Evolutionary conservation across 2,888 invertebrate species (phyloP).

Genomic region (Euplexia lucipara): DNA sequence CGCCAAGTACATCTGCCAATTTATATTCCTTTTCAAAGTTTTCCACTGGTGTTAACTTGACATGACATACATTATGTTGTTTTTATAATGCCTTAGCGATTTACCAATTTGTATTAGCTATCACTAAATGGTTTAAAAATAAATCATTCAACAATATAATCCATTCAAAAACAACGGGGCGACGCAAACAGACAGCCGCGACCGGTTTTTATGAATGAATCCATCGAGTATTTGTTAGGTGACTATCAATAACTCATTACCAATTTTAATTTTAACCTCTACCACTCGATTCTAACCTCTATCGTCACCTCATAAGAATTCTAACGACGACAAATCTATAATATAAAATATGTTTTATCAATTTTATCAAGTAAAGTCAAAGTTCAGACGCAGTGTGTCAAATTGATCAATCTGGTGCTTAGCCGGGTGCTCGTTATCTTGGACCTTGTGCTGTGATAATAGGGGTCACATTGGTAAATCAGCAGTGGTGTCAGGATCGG

Average conservation of each 20-base stretch:
- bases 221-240: conserved; percentile 61
- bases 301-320: conserved; percentile 52
- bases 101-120: conserved; percentile 44
- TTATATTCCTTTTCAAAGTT: conserved; percentile 28
- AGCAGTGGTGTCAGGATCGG: conserved; percentile 20
- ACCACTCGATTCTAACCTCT: conserved; percentile 54
- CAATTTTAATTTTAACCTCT: conserved; percentile 53
- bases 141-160: conserved; percentile 55
- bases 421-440: conserved; percentile 41
- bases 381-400: conserved; percentile 69
- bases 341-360: conserved; percentile 45
- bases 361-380: conserved; percentile 69
- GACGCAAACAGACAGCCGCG: conserved; percentile 59
- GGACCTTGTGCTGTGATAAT: conserved; percentile 57
- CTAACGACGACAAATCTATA: conserved; percentile 32
- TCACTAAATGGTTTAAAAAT: conserved; percentile 53
- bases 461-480: conserved; percentile 61
- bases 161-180: conserved; percentile 63
- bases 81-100: conserved; percentile 28
- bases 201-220: conserved; percentile 73
- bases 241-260: conserved; percentile 65
- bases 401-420: conserved; percentile 64
- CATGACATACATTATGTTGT: conserved; percentile 32
- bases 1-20: conserved; percentile 4
- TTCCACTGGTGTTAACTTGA: conserved; percentile 34